Base-by-base conservation (phyloP, 92 coral and sea anemone genomes). In the Scolanthus callimorphus region DNA sequence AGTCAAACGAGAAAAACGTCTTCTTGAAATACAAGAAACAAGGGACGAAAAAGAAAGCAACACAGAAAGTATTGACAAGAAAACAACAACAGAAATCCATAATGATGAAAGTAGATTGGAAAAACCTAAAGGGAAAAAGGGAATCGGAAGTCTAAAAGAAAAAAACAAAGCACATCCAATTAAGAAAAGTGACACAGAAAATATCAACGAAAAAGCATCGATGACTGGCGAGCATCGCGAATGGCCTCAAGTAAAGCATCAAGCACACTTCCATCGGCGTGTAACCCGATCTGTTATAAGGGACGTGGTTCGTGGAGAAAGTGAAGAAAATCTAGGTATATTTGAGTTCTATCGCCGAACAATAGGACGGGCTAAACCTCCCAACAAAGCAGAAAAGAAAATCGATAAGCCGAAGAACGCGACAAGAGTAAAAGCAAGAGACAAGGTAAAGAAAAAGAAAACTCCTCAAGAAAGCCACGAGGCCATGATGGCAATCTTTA, bases 391-490 rank as follows among this genome's bases (percentile, higher is more conserved):
- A 44, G 1, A 3, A 25, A 20, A 17, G 11, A 39, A 39, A 29
- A 27, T 25, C 6, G 1, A 11, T 28, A 1, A 30, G 15, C 23
- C 39, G n/a, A 29, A 31, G 10, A 17, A 39, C 11, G 29, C 15
- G 17, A 15, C 25, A 37, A 39, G 29, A 37, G 39, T 22, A 27
- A 59, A 59, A 25, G 39, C 27, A 9, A 13, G 22, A n/a, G n/a
- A 25, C 20, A 53, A 53, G 55, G 70, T 4, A 49, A 17, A 25
- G 45, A 9, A 63, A 9, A 65, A 65, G 49, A 67, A 67, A 21
- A 55, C 74, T 13, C 63, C 53, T 12, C 63, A 67, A 29, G 74
- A 67, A 55, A 67, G 74, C 63, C 74, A 67, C 9, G 74, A 67
- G 10, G 44, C n/a, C 26, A 15, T 67, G 25, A 31, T 63, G 41